Evolutionary conservation across 2,888 invertebrate species (phyloP).

Genomic region (Sicus ferrugineus): DNA sequence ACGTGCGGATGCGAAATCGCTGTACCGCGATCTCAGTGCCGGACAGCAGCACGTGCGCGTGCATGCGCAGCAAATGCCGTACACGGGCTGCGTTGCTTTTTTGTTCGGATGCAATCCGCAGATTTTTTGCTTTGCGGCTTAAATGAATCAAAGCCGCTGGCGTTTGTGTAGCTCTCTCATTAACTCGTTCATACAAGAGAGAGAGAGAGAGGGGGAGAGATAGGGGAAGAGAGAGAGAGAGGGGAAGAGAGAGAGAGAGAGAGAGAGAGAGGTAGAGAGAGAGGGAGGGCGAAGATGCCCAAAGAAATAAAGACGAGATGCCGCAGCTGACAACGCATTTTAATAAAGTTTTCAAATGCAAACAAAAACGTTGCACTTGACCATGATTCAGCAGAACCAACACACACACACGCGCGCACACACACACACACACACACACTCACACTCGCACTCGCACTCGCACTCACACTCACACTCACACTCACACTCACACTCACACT

Average conservation of each 20-base stretch:
- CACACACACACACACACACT: not conserved
- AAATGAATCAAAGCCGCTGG: conserved; percentile 19
- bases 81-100: not conserved
- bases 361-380: conserved; percentile 41
- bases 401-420: not conserved
- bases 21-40: conserved; percentile 18
- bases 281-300: not conserved
- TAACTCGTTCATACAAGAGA: conserved; percentile 1
- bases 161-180: not conserved
- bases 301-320: not conserved
- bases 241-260: not conserved
- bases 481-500: not conserved
- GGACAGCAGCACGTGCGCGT: conserved; percentile 16
- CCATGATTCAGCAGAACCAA: conserved; percentile 33
- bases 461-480: too few relatives aligned
- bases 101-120: conserved; percentile 8
- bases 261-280: not conserved
- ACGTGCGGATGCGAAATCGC: conserved; percentile 27
- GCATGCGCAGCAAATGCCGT: conserved; percentile 22
- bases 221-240: not conserved
- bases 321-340: not conserved
- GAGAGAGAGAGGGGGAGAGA: not conserved
- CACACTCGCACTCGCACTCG: not conserved
- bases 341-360: not conserved
- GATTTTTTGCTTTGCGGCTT: conserved; percentile 7